A percentile compares a stretch with the other conserved stretches of the same genome.
These are phyloP conservation scores for Leistus spinibarbis DNA, from an alignment of 2,888 invertebrate species.

Conservation along the genomic window DNA sequence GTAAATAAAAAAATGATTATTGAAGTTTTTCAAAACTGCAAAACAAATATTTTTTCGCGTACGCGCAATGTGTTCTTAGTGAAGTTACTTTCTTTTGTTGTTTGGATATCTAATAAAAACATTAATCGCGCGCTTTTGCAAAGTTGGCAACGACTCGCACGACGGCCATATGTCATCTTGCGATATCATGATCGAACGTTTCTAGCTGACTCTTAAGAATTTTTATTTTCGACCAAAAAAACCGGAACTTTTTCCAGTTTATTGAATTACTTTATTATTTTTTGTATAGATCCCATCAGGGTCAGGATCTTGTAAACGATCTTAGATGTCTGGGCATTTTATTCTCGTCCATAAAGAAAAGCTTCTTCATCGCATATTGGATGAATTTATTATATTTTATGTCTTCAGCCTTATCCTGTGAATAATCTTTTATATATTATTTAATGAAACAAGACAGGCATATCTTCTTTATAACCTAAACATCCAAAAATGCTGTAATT, in stretches of 20 bases:
- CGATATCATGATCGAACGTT: slow-evolving; percentile 22
- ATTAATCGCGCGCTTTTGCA: slow-evolving; percentile 24
- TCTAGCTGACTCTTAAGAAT: slow-evolving; percentile 29
- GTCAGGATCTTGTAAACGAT: not conserved
- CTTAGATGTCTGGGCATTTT: not conserved
- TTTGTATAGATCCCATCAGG: not conserved
- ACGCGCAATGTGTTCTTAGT: not conserved
- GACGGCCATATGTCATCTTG: slow-evolving; percentile 21
- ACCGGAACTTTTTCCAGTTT: not conserved
- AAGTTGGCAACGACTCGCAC: slow-evolving; percentile 14
- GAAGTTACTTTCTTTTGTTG: not conserved
- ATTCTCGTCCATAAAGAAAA: too few relatives aligned
- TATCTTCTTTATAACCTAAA: not conserved
- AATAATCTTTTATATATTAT: too few relatives aligned
- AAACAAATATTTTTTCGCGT: not conserved
- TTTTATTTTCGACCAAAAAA: slow-evolving; percentile 25
- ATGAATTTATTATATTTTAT: too few relatives aligned
- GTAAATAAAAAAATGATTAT: not conserved
- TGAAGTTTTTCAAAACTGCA: not conserved
- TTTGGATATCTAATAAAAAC: slow-evolving; percentile 11
- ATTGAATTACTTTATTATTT: not conserved
- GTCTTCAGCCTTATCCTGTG: too few relatives aligned
- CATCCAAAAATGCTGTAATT: not conserved
- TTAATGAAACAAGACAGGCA: too few relatives aligned
- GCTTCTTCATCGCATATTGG: too few relatives aligned